These are phyloP conservation scores for Hoplodrina blanda DNA, from an alignment of 2,888 invertebrate species.

Conservation along the genomic window DNA sequence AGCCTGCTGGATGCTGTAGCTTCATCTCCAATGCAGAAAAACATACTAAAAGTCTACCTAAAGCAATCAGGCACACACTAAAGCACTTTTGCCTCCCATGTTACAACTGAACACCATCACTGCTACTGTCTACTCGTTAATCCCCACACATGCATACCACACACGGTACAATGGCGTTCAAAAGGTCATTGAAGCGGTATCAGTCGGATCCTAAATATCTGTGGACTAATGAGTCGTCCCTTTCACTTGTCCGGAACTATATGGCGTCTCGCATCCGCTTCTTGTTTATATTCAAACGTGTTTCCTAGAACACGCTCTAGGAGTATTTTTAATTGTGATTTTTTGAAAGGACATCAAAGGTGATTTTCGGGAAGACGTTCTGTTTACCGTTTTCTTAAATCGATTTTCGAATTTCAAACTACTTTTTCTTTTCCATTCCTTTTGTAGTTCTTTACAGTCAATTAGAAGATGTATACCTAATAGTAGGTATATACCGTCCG, in stretches of 20 bases:
- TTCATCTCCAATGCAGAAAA: not conserved
- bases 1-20: not conserved
- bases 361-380: conserved; percentile 18
- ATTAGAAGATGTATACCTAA: not conserved
- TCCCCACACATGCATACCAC: conserved; percentile 54
- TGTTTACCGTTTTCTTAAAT: not conserved
- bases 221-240: conserved; percentile 74
- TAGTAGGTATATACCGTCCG: no score
- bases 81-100: conserved; percentile 27
- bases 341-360: conserved; percentile 54
- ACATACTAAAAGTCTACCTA: not conserved
- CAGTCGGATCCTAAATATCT: conserved; percentile 68
- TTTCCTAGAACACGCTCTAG: conserved; percentile 68
- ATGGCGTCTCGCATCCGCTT: conserved; percentile 70
- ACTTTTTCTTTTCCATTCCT: not conserved
- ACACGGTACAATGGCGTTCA: conserved; percentile 54
- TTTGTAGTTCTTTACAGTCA: not conserved
- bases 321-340: conserved; percentile 52
- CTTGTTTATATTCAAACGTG: conserved; percentile 69
- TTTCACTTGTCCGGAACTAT: conserved; percentile 69
- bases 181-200: conserved; percentile 75
- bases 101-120: conserved; percentile 17
- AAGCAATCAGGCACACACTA: not conserved
- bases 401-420: conserved; percentile 8
- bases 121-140: conserved; percentile 25